phyloP scores from a whole-genome alignment of 1,140 invertebrate genomes.

The Philopotamus ludificatus region DNA sequence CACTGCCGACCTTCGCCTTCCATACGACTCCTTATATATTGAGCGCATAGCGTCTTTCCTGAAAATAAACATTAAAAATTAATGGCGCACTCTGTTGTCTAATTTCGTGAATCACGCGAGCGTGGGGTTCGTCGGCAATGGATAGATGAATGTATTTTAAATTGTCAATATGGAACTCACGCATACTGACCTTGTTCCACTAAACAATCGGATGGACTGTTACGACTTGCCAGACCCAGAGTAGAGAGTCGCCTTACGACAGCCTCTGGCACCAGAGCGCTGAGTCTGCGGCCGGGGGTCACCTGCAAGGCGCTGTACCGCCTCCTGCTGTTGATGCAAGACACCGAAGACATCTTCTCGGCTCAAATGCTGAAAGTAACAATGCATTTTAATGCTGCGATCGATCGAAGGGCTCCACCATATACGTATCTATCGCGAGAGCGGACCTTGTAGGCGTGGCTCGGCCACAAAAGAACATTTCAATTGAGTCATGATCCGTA shows the following conservation, averaged over 20 bases:
- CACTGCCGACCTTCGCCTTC: slow-evolving; percentile 1
- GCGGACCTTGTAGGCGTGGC: too few species aligned
- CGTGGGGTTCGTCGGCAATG: too few species aligned
- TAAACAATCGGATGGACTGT: slow-evolving; percentile 25
- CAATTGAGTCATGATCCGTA: too few species aligned
- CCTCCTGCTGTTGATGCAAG: background rate
- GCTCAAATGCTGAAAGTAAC: background rate
- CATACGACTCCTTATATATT: slow-evolving; percentile 38
- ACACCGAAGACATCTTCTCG: background rate
- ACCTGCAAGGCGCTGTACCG: slow-evolving; percentile 11
- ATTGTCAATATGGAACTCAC: too few species aligned
- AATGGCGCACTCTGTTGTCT: too few species aligned
- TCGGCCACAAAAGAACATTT: too few species aligned
- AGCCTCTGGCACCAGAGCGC: slow-evolving; percentile 38
- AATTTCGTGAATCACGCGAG: too few species aligned
- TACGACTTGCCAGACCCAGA: slow-evolving; percentile 22
- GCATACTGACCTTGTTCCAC: slow-evolving; percentile 41
- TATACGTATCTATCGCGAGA: background rate
- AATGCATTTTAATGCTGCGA: background rate
- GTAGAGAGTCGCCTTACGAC: slow-evolving; percentile 34
- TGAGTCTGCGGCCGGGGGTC: slow-evolving; percentile 25
- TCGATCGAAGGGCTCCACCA: background rate
- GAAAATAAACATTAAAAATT: slow-evolving; percentile 6
- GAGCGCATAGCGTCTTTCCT: slow-evolving; percentile 36
- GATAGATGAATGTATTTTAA: too few species aligned